These are phyloP conservation scores for Plutella xylostella DNA, from an alignment of 2,888 invertebrate species.

Conservation along the genomic window DNA sequence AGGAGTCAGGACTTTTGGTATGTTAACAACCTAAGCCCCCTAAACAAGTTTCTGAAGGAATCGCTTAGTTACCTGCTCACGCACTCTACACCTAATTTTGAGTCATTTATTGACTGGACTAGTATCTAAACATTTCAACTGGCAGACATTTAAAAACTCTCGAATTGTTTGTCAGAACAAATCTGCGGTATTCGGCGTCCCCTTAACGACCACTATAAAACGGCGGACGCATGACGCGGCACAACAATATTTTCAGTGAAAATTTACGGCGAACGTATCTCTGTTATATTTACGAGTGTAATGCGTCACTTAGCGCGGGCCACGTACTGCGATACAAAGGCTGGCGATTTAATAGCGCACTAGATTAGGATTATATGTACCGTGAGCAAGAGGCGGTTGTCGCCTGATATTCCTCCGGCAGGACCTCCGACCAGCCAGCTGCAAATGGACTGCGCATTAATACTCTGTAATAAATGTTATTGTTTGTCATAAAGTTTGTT, in stretches of 20 bases:
- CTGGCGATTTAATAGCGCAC: conserved; percentile 25
- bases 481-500: conserved; percentile 64
- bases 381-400: conserved; percentile 26
- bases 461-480: conserved; percentile 66
- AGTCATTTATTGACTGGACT: too few relatives aligned
- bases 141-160: too few relatives aligned
- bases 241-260: conserved; percentile 17
- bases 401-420: conserved; percentile 29
- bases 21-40: too few relatives aligned
- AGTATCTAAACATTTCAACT: too few relatives aligned
- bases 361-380: conserved; percentile 36
- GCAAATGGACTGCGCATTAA: conserved; percentile 59
- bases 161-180: too few relatives aligned
- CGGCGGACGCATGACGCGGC: neutral
- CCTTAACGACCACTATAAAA: neutral
- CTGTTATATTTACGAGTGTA: conserved; percentile 24
- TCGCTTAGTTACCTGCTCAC: too few relatives aligned
- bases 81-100: too few relatives aligned
- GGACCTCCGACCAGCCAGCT: conserved; percentile 37
- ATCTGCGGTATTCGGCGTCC: too few relatives aligned
- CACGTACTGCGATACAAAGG: conserved; percentile 18
- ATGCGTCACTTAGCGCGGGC: conserved; percentile 16
- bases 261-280: conserved; percentile 18
- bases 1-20: too few relatives aligned
- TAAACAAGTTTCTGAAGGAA: too few relatives aligned